Evolutionary conservation across 2,888 invertebrate genomes (phyloP).

Genomic region (Ypsolopha sequella): DNA sequence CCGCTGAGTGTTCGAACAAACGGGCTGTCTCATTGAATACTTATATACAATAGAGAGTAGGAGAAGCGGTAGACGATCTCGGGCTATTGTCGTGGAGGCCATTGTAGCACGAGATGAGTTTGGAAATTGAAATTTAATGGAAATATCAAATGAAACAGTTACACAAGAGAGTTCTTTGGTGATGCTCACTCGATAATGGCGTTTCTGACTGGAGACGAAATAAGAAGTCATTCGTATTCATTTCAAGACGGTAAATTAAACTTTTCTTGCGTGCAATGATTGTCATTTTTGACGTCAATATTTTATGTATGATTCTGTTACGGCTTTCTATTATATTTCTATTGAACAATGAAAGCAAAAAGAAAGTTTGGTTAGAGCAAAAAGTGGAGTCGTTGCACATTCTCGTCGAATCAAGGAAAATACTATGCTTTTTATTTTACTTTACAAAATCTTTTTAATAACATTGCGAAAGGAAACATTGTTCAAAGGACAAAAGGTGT

Average conservation of each 20-base stretch:
- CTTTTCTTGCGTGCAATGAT: constrained; percentile 22
- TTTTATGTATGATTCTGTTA: no score
- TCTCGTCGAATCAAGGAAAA: no score
- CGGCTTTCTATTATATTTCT: no score
- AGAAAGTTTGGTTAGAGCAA: no score
- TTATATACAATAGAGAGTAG: constrained; percentile 2
- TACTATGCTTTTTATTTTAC: no score
- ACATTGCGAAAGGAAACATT: neutral
- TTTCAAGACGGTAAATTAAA: constrained; percentile 29
- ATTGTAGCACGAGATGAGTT: constrained; percentile 41
- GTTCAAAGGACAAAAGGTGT: neutral
- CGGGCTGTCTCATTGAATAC: constrained; percentile 6
- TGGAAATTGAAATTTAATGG: constrained; percentile 55
- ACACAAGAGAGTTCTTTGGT: constrained; percentile 28
- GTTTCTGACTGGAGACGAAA: constrained; percentile 27
- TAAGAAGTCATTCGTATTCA: constrained; percentile 22
- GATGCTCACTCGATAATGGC: constrained; percentile 32
- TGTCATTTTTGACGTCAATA: constrained; percentile 2
- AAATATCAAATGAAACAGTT: constrained; percentile 49
- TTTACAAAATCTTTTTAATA: no score
- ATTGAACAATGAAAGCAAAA: no score
- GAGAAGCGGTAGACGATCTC: constrained; percentile 22
- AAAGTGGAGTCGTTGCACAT: no score
- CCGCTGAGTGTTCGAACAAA: constrained; percentile 1
- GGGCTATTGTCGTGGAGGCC: constrained; percentile 20